Conservation (phyloP, 2,888 invertebrate genomes). For the Troglohyphantes excavatus region DNA sequence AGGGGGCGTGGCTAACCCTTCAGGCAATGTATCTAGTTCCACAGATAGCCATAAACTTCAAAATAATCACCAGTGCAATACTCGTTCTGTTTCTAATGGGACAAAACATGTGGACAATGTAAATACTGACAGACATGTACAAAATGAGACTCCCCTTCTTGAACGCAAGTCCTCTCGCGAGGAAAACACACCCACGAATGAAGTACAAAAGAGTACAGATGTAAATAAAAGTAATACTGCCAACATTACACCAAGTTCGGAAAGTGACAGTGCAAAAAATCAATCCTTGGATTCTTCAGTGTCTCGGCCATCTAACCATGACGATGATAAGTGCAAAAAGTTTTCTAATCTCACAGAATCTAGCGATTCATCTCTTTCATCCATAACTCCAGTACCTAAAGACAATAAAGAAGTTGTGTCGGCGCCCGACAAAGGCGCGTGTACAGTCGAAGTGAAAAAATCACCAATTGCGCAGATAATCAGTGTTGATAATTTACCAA, state of each 20-base stretch:
- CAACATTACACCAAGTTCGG: conserved; percentile 49
- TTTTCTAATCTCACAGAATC: conserved; percentile 73
- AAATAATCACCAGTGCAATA: conserved; percentile 77
- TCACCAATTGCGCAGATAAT: conserved; percentile 78
- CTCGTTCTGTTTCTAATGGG: conserved; percentile 44
- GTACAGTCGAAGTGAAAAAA: conserved; percentile 64
- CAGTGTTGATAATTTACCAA: conserved; percentile 75
- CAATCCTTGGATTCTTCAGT: conserved; percentile 31
- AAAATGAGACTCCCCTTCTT: conserved; percentile 49
- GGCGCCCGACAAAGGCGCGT: conserved; percentile 49
- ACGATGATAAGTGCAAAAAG: conserved; percentile 63
- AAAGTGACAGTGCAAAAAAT: conserved; percentile 58
- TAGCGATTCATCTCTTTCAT: conserved; percentile 62
- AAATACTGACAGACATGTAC: conserved; percentile 72
- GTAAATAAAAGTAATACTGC: conserved; percentile 76
- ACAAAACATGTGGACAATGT: conserved; percentile 55
- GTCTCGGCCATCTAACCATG: conserved; percentile 28
- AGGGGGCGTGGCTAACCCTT: conserved; percentile 48
- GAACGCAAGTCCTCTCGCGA: conserved; percentile 25
- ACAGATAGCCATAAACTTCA: conserved; percentile 63
- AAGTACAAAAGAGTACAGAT: conserved; percentile 75
- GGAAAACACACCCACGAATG: conserved; percentile 53
- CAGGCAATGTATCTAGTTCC: conserved; percentile 66
- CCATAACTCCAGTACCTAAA: conserved; percentile 58
- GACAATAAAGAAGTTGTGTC: conserved; percentile 57